Base-by-base conservation (phyloP, 2,797 vertebrate species). In the Clarias platycephalus region DNA sequence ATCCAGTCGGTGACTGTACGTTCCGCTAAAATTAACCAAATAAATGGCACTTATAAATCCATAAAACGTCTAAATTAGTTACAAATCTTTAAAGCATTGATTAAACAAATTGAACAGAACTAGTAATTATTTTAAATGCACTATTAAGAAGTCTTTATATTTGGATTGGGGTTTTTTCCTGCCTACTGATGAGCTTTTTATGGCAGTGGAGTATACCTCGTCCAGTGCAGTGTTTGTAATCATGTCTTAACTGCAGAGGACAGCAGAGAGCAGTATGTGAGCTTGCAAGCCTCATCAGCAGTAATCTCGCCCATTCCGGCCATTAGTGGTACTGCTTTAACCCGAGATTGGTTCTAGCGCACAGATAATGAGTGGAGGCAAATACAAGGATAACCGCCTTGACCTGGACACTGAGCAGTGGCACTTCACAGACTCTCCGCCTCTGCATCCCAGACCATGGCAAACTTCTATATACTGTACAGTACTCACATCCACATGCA, bases 181-280 rank as follows among this genome's bases (percentile, higher is more conserved):
- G 34, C 12, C 8, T 80, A 75, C 66, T 22, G 68, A 66, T 67
- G 13, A 72, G 12, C 10, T 57, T 28, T 40, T 20, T 8, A 18
- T 49, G 67, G 10, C 66, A 68, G n/a, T 44, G 40, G 77, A 80
- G 67, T 28, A 34, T 62, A 64, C 44, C 40, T 18, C 75, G 68
- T 83, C 76, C 58, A 34, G 60, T 80, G 49, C 31, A 80, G 57
- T 80, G 68, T 67, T 34, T 86, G 62, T 83, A 75, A 86, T 80
- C 76, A 34, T 58, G 77, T 84, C 77, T 84, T 88, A 92, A 91
- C 88, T 83, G 88, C 86, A 93, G 88, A 89, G 84, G 90, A 88
- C 88, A 93, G 89, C 84, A 92, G 80, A 92, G 85, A 91, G 88
- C 89, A 91, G 88, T 85, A 78, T 84, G 82, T 78, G 63, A 86